phyloP scores from a whole-genome alignment of 2,113 vertebrate species.

The Labeo rohita region DNA sequence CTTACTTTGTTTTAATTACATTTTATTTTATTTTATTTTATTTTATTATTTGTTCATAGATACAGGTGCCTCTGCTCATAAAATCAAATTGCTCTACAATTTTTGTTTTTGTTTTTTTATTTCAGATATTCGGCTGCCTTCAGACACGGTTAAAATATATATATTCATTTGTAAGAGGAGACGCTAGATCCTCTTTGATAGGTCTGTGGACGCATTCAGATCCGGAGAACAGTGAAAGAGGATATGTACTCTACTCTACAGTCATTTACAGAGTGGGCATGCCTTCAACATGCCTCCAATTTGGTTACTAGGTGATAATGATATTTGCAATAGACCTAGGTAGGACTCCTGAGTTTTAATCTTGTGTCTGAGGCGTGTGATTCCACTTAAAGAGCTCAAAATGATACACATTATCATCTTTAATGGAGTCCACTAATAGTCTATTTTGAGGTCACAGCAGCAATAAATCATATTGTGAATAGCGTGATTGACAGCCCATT shows the following conservation, averaged over 20 bases:
- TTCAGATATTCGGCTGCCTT: too few relatives aligned
- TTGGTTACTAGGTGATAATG: constrained; percentile 34
- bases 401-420: neutral
- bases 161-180: constrained; percentile 47
- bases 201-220: neutral
- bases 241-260: neutral
- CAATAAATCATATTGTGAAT: constrained; percentile 50
- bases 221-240: neutral
- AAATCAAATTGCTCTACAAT: too few relatives aligned
- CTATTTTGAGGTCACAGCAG: constrained; percentile 34
- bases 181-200: neutral
- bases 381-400: constrained; percentile 39
- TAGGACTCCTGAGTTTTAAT: neutral
- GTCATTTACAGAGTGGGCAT: neutral
- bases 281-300: constrained; percentile 16
- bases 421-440: neutral
- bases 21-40: too few relatives aligned
- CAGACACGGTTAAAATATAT: too few relatives aligned
- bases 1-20: too few relatives aligned
- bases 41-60: too few relatives aligned
- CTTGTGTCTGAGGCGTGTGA: constrained; percentile 24
- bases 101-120: too few relatives aligned
- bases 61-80: too few relatives aligned
- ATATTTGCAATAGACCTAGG: neutral
- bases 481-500: constrained; percentile 22